Base-by-base conservation (phyloP, 2,888 invertebrate genomes). In the Papilio gigon region DNA sequence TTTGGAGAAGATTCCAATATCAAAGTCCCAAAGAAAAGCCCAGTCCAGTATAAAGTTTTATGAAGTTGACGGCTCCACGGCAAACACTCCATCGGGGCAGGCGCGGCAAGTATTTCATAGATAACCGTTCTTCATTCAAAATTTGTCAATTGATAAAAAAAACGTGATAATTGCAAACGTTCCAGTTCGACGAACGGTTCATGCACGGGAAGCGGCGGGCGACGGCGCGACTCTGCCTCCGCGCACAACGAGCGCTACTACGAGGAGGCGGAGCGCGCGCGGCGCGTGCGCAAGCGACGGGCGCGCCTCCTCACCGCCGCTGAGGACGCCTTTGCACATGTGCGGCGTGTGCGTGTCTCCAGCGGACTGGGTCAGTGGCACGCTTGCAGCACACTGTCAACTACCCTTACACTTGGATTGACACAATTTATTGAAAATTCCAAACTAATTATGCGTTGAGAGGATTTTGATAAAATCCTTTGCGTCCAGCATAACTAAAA, bases 311-410 rank as follows among this genome's bases (percentile, higher is more conserved):
- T 98, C 67, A 96, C 97, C 1, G 98, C 99, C 0, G 97, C 98
- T 0, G 99, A 99, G 86, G 99, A 99, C 82, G 98, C 99, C 0
- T 99, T 99, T 86, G 98, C 98, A 12, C 99, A 99, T 82, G 98
- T 99, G 73, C 96, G 97, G 79, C 93, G 98, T 42, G 94, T 98
- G 72, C 90, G 92, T 0, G 81, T 87, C 4, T 82, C 85, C 14
- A 82, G 78, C 11, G 82, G 84, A 6, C 86, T 85, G 37, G 93
- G 90, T 87, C 37, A 74, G 75, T 67, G 17, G 20, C 33, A 35
- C 33, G n/a, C n/a, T n/a, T n/a, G n/a, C n/a, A n/a, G n/a, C n/a
- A n/a, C n/a, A n/a, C n/a, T n/a, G n/a, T n/a, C n/a, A n/a, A n/a
- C n/a, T n/a, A n/a, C n/a, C n/a, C n/a, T n/a, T n/a, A n/a, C n/a